These are phyloP conservation scores for Salticus scenicus DNA, from an alignment of 2,888 invertebrate genomes.

Conservation along the genomic window DNA sequence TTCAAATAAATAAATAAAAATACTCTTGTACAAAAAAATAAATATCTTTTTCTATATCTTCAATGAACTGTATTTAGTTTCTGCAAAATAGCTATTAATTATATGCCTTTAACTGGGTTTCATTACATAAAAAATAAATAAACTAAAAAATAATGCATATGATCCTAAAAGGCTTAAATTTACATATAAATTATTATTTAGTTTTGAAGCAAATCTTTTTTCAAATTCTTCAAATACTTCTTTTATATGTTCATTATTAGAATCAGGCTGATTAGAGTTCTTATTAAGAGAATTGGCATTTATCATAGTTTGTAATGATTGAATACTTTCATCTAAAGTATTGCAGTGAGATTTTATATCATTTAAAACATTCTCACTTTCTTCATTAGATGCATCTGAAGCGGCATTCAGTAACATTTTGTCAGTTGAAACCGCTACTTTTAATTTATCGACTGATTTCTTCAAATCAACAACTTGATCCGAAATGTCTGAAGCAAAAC, in stretches of 20 bases:
- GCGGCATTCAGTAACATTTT: not conserved
- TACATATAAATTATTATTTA: slow-evolving; percentile 30
- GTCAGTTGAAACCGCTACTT: not conserved
- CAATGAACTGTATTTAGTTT: no score
- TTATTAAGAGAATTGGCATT: not conserved
- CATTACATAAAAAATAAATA: not conserved
- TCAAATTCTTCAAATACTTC: slow-evolving; percentile 30
- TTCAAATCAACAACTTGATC: slow-evolving; percentile 32
- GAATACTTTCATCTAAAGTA: slow-evolving; percentile 6
- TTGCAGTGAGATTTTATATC: slow-evolving; percentile 28
- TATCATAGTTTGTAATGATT: slow-evolving; percentile 16
- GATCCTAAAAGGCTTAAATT: slow-evolving; percentile 8
- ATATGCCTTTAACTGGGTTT: not conserved
- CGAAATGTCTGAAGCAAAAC: slow-evolving; percentile 39
- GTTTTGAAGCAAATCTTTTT: slow-evolving; percentile 28
- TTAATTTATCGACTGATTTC: slow-evolving; percentile 24
- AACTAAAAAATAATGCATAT: not conserved
- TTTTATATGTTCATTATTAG: not conserved
- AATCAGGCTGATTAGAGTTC: not conserved
- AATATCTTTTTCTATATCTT: no score
- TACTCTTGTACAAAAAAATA: no score
- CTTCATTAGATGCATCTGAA: not conserved
- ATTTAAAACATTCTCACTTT: slow-evolving; percentile 14
- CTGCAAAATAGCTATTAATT: no score
- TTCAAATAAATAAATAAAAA: no score